Evolutionary conservation across 2,888 invertebrate genomes (phyloP), one percentile per base, ranked within the genome.

Genomic region (Auanema freiburgensis): DNA sequence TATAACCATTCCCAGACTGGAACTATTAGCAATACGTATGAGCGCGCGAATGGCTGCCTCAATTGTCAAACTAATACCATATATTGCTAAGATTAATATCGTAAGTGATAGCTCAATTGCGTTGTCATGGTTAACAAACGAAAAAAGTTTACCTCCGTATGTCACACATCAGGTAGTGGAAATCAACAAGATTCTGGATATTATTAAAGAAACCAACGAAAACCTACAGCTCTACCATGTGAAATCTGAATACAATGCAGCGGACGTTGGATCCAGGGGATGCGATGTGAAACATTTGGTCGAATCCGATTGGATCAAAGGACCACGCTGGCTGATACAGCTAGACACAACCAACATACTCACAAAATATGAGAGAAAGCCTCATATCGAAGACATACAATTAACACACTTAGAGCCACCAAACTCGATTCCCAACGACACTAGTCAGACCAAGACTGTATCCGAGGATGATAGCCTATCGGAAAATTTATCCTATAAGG

Each of bases 11-110:
- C 52, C 52, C 2, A 18, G 52, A 16, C 52, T 52, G 11, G 52
- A 52, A 25, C 10, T 52, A 10, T n/a, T 52, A n/a, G 18, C 52
- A 4, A 52, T 52, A 52, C 33, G 18, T 5, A n/a, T 52, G n/a
- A 23, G 23, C 5, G 23, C 23, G 10, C 21, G 52, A 5, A 3
- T 52, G 4, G 23, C 33, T 6, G 5, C 6, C 4, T 18, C 52
- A 4, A n/a, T 52, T 6, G 4, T 52, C 6, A 3, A 52, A 4
- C 4, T n/a, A n/a, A 18, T 52, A 5, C 18, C 23, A 4, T 6
- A 16, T 2, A 4, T 21, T 4, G 4, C 11, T 5, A 5, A 16
- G 10, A 52, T 52, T n/a, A 52, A 52, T 6, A 23, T 52, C 33
- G 21, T 52, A 4, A 52, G 24, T 11, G 52, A 52, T 23, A 52